A percentile compares a stretch with the other conserved stretches of the same genome.
These are phyloP conservation scores for Artemia sinica DNA, from an alignment of 2,888 invertebrate species.

Conservation along the genomic window DNA sequence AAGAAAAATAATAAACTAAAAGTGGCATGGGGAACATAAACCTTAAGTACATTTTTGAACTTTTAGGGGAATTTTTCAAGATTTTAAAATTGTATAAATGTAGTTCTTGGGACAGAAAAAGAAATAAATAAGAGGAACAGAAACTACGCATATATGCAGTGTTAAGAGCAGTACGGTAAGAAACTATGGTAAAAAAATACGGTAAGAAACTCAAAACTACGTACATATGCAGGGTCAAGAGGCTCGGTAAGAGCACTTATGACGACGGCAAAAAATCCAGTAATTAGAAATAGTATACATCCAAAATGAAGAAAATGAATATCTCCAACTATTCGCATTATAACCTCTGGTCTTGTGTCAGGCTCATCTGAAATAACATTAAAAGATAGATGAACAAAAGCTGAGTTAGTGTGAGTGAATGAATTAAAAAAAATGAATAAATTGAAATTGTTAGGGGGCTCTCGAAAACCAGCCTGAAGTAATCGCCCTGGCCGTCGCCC, in stretches of 20 bases:
- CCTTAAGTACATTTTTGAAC: too few species aligned
- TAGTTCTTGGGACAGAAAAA: too few species aligned
- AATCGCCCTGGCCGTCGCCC: not conserved
- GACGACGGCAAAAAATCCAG: conserved; percentile 30
- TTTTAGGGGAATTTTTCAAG: too few species aligned
- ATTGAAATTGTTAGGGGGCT: not conserved
- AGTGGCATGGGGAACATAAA: too few species aligned
- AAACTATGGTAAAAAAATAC: too few species aligned
- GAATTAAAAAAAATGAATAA: not conserved
- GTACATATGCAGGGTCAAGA: conserved; percentile 30
- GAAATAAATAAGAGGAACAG: too few species aligned
- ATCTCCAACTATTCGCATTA: conserved; percentile 28
- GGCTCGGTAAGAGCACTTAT: conserved; percentile 36
- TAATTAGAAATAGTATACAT: conserved; percentile 35
- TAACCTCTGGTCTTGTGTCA: conserved; percentile 30
- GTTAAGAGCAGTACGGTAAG: too few species aligned
- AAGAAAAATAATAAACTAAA: too few species aligned
- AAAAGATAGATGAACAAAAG: too few species aligned
- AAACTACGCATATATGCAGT: too few species aligned
- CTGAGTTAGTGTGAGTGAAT: too few species aligned
- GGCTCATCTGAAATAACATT: conserved; percentile 18
- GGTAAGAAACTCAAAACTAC: not conserved
- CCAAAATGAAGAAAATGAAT: conserved; percentile 38
- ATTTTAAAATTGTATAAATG: too few species aligned
- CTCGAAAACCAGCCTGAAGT: not conserved